Evolutionary conservation across 2,888 invertebrate species (phyloP), one percentile per base, ranked within the genome.

Genomic region (Mongoloraphidia duomilia): DNA sequence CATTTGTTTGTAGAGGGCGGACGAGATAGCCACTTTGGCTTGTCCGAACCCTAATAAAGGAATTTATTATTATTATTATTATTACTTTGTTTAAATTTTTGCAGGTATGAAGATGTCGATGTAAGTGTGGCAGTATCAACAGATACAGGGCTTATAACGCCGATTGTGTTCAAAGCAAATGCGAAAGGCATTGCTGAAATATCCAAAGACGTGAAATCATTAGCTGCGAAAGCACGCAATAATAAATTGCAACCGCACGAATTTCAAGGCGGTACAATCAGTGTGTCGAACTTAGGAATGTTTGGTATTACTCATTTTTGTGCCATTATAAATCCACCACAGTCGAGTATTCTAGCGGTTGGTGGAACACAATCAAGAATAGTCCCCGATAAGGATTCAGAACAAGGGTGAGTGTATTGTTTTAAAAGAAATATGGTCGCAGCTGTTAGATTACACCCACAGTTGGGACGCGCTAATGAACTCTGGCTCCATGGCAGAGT

Each of bases 81-180:
- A n/a, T n/a, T n/a, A n/a, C n/a, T 26, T 26, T 3, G 3, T 26
- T 26, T 26, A 26, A 26, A 3, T 44, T 43, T 50, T 65, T 65
- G n/a, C 61, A 90, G 90, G 62, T 92, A 83, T 63, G 80, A 83
- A 44, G 82, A 84, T 59, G 96, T 96, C 9, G 98, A 99, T 66
- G 86, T 99, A 2, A 91, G 89, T 60, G 90, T 99, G 50, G 97
- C 98, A 1, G 98, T 99, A 6, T 90, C 92, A 52, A 97, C 97
- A 1, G 90, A 92, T 5, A 77, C 79, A 53, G 98, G 98, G 0
- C 76, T 98, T 9, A 95, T 98, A 52, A 98, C 98, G 2, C 98
- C 98, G 2, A 97, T 98, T 57, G 78, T 98, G 11, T 89, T 88
- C 66, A 79, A 80, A 62, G 95, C 94, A 1, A 91, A 97, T 63